phyloP scores from a whole-genome alignment of 1,140 invertebrate genomes.

The Eciton burchellii region DNA sequence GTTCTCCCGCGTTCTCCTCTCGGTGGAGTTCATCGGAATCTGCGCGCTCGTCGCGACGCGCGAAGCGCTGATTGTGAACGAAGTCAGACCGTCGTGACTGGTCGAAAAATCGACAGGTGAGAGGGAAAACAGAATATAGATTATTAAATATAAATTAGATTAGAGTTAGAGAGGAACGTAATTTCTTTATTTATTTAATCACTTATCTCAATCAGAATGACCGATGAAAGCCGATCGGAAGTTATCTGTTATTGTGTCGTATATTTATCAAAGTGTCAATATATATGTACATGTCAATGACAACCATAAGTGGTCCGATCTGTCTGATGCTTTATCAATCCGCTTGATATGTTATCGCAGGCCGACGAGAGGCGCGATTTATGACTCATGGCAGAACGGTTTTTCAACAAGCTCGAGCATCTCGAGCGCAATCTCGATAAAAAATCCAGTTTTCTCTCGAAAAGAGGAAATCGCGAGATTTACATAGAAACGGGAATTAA shows the following conservation, averaged over 20 bases:
- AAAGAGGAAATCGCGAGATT: background rate
- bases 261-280: background rate
- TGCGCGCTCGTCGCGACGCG: background rate
- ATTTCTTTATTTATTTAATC: too few species aligned
- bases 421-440: slow-evolving; percentile 5
- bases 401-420: background rate
- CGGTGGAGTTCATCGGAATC: background rate
- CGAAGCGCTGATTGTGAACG: slow-evolving; percentile 10
- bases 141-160: too few species aligned
- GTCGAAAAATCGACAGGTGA: too few species aligned
- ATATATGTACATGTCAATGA: background rate
- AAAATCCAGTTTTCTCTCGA: background rate
- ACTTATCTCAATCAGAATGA: too few species aligned
- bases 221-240: too few species aligned
- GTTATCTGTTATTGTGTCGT: too few species aligned
- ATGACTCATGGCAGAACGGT: background rate
- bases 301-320: slow-evolving; percentile 24
- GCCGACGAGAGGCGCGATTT: slow-evolving; percentile 26
- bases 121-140: too few species aligned
- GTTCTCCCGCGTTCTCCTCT: slow-evolving; percentile 2
- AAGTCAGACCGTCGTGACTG: background rate
- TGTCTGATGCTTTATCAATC: slow-evolving; percentile 41
- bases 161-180: too few species aligned
- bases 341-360: background rate
- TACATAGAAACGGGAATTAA: background rate